Conservation (phyloP, 2,888 invertebrate genomes). For the Mythimna lalbum region DNA sequence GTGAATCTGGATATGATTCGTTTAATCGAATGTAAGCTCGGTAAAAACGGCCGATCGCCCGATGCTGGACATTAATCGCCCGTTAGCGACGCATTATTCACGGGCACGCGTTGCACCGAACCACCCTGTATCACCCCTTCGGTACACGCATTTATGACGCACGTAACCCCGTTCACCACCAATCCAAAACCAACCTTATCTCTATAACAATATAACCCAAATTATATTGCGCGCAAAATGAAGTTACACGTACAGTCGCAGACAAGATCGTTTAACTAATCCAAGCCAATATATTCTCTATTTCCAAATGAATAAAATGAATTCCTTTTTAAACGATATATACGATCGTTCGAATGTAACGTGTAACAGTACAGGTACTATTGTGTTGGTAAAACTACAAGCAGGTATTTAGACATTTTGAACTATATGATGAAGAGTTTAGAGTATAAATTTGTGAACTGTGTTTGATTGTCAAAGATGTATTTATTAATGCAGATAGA, state of each 20-base stretch:
- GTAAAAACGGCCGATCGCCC: slow-evolving; percentile 79
- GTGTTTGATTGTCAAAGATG: slow-evolving; percentile 53
- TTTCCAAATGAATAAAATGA: slow-evolving; percentile 88
- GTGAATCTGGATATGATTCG: slow-evolving; percentile 59
- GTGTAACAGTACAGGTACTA: slow-evolving; percentile 57
- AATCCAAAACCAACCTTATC: slow-evolving; percentile 61
- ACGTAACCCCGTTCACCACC: slow-evolving; percentile 47
- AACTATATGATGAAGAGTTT: slow-evolving; percentile 51
- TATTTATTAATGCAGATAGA: slow-evolving; percentile 79
- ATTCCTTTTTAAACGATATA: slow-evolving; percentile 84
- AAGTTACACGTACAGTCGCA: slow-evolving; percentile 58
- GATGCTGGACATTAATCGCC: slow-evolving; percentile 87
- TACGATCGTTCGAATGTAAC: slow-evolving; percentile 77
- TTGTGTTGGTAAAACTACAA: slow-evolving; percentile 29
- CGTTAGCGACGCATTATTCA: slow-evolving; percentile 90
- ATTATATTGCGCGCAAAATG: slow-evolving; percentile 24
- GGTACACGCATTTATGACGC: slow-evolving; percentile 60
- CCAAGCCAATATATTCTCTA: slow-evolving; percentile 89
- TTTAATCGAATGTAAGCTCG: slow-evolving; percentile 68
- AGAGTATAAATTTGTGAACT: slow-evolving; percentile 64
- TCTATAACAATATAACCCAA: slow-evolving; percentile 5
- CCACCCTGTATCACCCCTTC: slow-evolving; percentile 80
- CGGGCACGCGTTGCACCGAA: slow-evolving; percentile 87
- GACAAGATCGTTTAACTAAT: slow-evolving; percentile 83
- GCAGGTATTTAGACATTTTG: slow-evolving; percentile 33